A percentile compares a stretch with the other conserved stretches of the same genome.
Evolutionary conservation across 2,797 vertebrate genomes (phyloP).

Genomic region (Psittacula derbiana): DNA sequence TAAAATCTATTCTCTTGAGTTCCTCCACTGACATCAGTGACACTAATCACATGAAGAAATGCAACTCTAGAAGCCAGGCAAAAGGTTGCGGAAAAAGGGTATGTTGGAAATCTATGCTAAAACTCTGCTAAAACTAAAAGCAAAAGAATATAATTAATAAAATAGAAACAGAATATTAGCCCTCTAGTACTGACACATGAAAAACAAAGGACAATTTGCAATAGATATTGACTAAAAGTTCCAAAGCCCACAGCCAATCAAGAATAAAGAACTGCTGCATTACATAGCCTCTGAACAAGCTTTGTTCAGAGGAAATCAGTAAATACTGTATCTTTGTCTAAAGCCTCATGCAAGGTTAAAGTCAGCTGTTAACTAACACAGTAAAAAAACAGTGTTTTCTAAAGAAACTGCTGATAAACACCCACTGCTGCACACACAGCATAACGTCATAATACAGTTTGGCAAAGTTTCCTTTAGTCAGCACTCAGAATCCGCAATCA

Average conservation of each 20-base stretch:
- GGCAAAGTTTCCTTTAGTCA: not conserved
- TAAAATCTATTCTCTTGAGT: not conserved
- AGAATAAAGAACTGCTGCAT: not conserved
- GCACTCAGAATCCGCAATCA: not conserved
- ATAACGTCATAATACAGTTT: not conserved
- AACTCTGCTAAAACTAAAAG: not conserved
- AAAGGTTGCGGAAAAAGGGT: not conserved
- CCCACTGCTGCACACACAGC: not conserved
- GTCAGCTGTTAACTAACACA: not conserved
- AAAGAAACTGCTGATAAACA: not conserved
- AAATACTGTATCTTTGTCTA: not conserved
- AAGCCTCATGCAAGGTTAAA: not conserved
- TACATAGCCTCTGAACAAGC: not conserved
- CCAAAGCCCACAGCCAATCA: not conserved
- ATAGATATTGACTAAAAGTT: not conserved
- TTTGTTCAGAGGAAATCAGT: not conserved
- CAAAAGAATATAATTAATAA: not conserved
- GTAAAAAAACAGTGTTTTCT: not conserved
- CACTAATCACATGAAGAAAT: not conserved
- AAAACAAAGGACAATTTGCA: not conserved
- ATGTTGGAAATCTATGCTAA: rapidly evolving
- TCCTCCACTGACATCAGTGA: not conserved
- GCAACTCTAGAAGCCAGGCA: not conserved
- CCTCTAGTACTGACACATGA: not conserved
- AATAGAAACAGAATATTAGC: not conserved